Percentiles rank a stretch among this genome's conserved stretches.
Conservation (phyloP, 2,797 vertebrate genomes). For the Xenentodon cancila region DNA sequence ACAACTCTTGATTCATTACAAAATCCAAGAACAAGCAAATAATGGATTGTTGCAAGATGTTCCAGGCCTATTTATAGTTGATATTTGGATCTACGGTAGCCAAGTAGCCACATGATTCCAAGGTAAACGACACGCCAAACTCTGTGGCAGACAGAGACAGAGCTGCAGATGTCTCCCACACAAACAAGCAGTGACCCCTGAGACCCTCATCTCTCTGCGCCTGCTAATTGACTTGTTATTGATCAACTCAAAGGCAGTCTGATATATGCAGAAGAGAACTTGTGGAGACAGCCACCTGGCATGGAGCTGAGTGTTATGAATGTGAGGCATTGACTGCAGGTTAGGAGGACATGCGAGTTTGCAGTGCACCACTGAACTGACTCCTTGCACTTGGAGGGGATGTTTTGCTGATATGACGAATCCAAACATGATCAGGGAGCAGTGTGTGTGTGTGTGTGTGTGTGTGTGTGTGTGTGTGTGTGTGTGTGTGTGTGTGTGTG, state of each 20-base stretch:
- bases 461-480: neutral
- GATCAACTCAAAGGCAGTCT: conserved; percentile 83
- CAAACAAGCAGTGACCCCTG: conserved; percentile 82
- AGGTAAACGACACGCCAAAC: conserved; percentile 58
- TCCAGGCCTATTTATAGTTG: conserved; percentile 71
- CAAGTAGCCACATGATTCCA: conserved; percentile 62
- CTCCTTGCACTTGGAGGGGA: conserved; percentile 20
- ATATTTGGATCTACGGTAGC: conserved; percentile 75
- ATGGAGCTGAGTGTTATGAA: conserved; percentile 70
- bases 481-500: neutral
- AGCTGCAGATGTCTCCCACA: conserved; percentile 81
- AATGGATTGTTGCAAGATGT: conserved; percentile 71
- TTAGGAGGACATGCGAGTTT: conserved; percentile 65
- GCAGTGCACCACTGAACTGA: conserved; percentile 58
- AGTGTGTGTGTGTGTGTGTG: conserved; percentile 10
- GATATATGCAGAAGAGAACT: conserved; percentile 78
- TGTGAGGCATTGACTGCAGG: conserved; percentile 68
- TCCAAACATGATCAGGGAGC: conserved; percentile 44
- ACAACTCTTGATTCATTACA: conserved; percentile 52
- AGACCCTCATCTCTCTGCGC: conserved; percentile 74
- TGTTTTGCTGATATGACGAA: conserved; percentile 35
- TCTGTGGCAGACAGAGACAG: conserved; percentile 54
- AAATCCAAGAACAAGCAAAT: conserved; percentile 64
- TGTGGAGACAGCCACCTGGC: conserved; percentile 82
- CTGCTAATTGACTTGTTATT: conserved; percentile 86